A percentile compares a stretch with the other conserved stretches of the same genome.
Conservation (phyloP, 2,113 vertebrate genomes). For the Limnothrissa miodon region DNA sequence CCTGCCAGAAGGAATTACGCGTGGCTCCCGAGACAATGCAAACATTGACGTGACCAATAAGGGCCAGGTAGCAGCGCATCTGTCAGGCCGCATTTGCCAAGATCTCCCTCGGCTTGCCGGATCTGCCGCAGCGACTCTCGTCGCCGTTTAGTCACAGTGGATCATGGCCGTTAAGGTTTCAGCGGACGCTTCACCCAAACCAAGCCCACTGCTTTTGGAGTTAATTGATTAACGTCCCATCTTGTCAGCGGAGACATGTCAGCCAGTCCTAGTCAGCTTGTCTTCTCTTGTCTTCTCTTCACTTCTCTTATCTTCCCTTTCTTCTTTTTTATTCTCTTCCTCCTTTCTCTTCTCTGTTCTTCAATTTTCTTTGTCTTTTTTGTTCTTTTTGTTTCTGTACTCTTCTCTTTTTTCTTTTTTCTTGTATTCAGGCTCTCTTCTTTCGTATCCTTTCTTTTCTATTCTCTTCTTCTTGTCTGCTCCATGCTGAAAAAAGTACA, state of each 20-base stretch:
- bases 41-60: slow-evolving; percentile 56
- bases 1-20: slow-evolving; percentile 54
- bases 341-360: not conserved
- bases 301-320: slow-evolving; percentile 23
- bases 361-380: not conserved
- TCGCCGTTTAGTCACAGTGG: slow-evolving; percentile 49
- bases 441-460: not conserved
- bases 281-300: not conserved
- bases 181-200: slow-evolving; percentile 46
- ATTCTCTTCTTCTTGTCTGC: not conserved
- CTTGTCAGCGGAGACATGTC: slow-evolving; percentile 36
- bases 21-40: slow-evolving; percentile 37
- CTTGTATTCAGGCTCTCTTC: not conserved
- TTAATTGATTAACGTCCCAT: slow-evolving; percentile 56
- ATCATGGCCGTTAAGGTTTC: slow-evolving; percentile 44
- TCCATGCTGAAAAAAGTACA: not conserved
- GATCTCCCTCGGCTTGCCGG: slow-evolving; percentile 16
- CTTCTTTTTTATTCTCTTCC: slow-evolving; percentile 48
- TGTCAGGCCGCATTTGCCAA: slow-evolving; percentile 63
- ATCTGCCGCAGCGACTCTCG: slow-evolving; percentile 44
- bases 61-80: slow-evolving; percentile 68
- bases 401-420: not conserved
- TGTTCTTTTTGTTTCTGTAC: not conserved
- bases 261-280: not conserved
- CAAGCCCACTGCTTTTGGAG: slow-evolving; percentile 43